These are phyloP conservation scores for Thomomys bottae DNA, from an alignment of 2,113 vertebrate species.

Conservation along the genomic window DNA sequence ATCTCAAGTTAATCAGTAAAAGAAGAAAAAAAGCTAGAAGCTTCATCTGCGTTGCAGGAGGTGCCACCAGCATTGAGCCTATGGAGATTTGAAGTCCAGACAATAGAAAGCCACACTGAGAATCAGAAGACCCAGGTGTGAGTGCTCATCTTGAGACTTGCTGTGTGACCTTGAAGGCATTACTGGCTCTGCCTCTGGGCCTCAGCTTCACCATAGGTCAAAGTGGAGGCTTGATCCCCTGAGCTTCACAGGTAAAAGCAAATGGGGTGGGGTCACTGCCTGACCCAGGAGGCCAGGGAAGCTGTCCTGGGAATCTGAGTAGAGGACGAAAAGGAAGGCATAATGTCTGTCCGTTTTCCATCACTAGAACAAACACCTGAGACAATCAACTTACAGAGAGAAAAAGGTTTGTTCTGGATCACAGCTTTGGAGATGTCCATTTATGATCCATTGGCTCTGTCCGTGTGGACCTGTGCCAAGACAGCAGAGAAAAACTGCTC, in stretches of 20 bases:
- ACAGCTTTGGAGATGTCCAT: background rate
- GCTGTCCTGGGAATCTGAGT: too few species aligned
- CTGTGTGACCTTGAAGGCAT: background rate
- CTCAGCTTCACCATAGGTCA: background rate
- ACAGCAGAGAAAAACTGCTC: background rate
- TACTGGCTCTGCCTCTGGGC: rapidly evolving
- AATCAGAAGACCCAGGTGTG: background rate
- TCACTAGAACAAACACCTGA: too few species aligned
- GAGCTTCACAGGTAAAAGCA: background rate
- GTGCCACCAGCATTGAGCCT: rapidly evolving
- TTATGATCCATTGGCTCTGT: background rate
- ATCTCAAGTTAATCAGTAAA: too few species aligned
- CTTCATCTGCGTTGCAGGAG: background rate
- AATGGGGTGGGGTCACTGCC: background rate
- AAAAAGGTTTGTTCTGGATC: background rate
- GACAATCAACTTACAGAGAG: background rate
- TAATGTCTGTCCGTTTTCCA: background rate
- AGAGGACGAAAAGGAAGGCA: too few species aligned
- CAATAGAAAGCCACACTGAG: background rate
- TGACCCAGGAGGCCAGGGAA: too few species aligned
- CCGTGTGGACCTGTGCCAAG: background rate
- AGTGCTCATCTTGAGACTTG: background rate
- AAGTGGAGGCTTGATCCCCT: too few species aligned
- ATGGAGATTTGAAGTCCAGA: background rate
- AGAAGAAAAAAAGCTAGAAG: too few species aligned